These are phyloP conservation scores for Lutra lutra DNA, from an alignment of 2,797 vertebrate species.

Conservation along the genomic window DNA sequence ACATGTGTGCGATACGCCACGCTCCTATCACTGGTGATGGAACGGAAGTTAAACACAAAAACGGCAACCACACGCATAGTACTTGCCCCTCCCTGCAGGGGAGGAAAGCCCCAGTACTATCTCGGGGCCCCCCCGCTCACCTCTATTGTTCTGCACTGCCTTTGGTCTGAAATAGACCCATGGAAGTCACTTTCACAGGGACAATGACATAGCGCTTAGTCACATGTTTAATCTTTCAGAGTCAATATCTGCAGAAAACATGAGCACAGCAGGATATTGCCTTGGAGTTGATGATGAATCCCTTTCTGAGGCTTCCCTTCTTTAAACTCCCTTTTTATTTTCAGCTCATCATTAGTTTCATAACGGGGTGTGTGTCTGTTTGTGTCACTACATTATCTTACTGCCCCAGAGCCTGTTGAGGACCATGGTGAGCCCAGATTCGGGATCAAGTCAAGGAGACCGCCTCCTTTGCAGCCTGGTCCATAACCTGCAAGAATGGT, in stretches of 20 bases:
- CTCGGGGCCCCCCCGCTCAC: neutral
- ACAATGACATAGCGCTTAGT: slow-evolving; percentile 43
- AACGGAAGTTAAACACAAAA: neutral
- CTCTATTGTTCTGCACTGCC: neutral
- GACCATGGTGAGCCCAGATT: neutral
- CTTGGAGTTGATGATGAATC: slow-evolving; percentile 72
- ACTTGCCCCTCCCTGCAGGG: neutral
- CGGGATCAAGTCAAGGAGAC: neutral
- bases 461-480: neutral
- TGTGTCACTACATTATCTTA: slow-evolving; percentile 8
- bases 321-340: slow-evolving; percentile 59
- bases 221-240: slow-evolving; percentile 70
- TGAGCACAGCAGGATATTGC: slow-evolving; percentile 68
- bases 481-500: neutral
- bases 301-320: slow-evolving; percentile 38
- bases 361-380: slow-evolving; percentile 62
- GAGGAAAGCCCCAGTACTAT: neutral
- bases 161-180: slow-evolving; percentile 47
- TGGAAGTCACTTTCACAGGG: slow-evolving; percentile 4
- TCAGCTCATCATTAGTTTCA: slow-evolving; percentile 58
- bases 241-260: slow-evolving; percentile 71
- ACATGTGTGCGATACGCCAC: neutral
- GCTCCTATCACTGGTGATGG: neutral
- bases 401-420: slow-evolving; percentile 49
- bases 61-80: fast-evolving